Evolutionary conservation across 2,797 vertebrate genomes (phyloP), one percentile per base, ranked within the genome.

Genomic region (Lerista edwardsae): DNA sequence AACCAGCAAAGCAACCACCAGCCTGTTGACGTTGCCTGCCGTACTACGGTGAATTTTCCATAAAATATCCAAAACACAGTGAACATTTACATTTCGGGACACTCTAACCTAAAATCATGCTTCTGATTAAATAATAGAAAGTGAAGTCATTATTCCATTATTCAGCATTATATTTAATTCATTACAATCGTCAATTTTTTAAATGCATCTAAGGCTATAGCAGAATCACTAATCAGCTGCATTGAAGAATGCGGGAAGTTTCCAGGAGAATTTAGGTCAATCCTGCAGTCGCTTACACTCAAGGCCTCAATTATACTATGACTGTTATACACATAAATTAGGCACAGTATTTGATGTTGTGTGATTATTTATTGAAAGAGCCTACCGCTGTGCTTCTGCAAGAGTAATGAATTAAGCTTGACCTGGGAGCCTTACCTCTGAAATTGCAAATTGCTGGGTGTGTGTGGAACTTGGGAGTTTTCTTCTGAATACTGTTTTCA

Each of bases 341-440:
- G 0, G n/a, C 78, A 87, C 69, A 68, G 75, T 77, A 88, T 19
- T 21, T 75, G 83, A 51, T 31, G 82, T 76, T 44, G 29, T 79
- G 79, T 29, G 65, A 2, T 88, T 90, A 88, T 21, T 77, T 51
- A 17, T 85, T 90, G 87, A 90, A 91, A 86, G 68, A 71, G 67
- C 17, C 39, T 89, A 88, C 89, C 86, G 89, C 88, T 90, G 86
- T 62, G 67, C 27, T 80, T 84, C 88, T 84, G 78, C 80, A 86
- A 89, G 84, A 47, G 31, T 82, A 36, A 6, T 86, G 87, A 87
- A 78, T 80, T 44, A 79, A 61, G 59, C 77, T 92, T 84, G 19
- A 83, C 75, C 36, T 79, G 36, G 23, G 79, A 91, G 84, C 29
- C 74, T 82, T 79, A 75, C 62, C 62, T 79, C 89, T 91, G 41